These are phyloP conservation scores for Lamellibrachia satsuma DNA, from an alignment of 2,888 invertebrate genomes.

Conservation along the genomic window DNA sequence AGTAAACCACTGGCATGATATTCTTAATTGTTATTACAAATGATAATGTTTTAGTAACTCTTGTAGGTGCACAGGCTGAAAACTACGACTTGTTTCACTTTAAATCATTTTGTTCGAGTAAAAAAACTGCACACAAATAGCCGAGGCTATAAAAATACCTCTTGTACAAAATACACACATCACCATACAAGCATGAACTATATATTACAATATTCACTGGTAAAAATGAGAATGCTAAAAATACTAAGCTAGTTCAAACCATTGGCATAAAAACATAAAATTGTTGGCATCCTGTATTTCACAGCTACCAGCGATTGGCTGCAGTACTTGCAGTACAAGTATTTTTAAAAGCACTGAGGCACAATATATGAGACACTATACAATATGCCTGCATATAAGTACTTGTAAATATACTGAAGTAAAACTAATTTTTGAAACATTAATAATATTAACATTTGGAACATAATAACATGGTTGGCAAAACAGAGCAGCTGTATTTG, in stretches of 20 bases:
- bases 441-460: no score
- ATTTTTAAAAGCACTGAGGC: not conserved
- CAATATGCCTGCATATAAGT: no score
- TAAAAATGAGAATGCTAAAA: not conserved
- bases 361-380: not conserved
- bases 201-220: not conserved
- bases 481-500: no score
- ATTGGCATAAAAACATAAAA: not conserved
- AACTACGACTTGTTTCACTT: no score
- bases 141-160: not conserved
- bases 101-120: no score
- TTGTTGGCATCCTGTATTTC: not conserved
- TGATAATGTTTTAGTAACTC: no score
- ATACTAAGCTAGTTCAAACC: not conserved
- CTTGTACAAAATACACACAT: not conserved
- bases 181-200: not conserved
- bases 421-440: no score
- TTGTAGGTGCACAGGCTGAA: no score
- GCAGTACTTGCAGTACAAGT: not conserved
- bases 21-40: no score
- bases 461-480: no score
- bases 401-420: no score
- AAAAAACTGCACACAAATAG: not conserved
- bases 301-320: not conserved
- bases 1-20: no score